Evolutionary conservation across 2,888 invertebrate genomes (phyloP).

Genomic region (Candidula unifasciata): DNA sequence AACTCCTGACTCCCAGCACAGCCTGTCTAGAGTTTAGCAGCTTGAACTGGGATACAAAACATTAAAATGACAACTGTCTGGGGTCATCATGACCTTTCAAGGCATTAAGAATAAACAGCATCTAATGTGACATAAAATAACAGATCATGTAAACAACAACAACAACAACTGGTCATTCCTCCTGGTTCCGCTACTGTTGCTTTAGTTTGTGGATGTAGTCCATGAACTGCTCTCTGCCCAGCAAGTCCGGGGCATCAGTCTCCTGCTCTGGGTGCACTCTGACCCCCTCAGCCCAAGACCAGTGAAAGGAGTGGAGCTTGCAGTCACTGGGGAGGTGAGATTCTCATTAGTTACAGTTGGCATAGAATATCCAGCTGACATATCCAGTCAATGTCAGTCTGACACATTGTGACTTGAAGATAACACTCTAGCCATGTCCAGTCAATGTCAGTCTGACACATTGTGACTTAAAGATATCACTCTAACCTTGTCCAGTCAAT

Average conservation of each 20-base stretch:
- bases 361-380: neutral
- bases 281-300: slow-evolving; percentile 79
- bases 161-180: too few relatives aligned
- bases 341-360: neutral
- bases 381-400: neutral
- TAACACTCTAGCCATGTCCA: too few relatives aligned
- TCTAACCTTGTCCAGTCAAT: too few relatives aligned
- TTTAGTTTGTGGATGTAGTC: slow-evolving; percentile 58
- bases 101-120: too few relatives aligned
- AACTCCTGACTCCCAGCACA: too few relatives aligned
- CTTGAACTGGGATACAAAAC: too few relatives aligned
- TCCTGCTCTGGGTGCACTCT: slow-evolving; percentile 73
- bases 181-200: neutral
- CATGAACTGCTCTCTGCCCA: slow-evolving; percentile 60
- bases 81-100: too few relatives aligned
- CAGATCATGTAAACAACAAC: too few relatives aligned
- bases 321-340: slow-evolving; percentile 71
- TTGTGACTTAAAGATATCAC: neutral
- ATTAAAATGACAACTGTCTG: too few relatives aligned
- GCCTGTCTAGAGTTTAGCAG: too few relatives aligned
- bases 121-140: neutral
- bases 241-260: slow-evolving; percentile 54
- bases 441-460: neutral
- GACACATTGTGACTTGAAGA: too few relatives aligned
- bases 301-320: slow-evolving; percentile 73